Percentiles rank a stretch among this genome's conserved stretches.
Evolutionary conservation across 2,888 invertebrate species (phyloP).

Genomic region (Eumacrocentrus americanus): DNA sequence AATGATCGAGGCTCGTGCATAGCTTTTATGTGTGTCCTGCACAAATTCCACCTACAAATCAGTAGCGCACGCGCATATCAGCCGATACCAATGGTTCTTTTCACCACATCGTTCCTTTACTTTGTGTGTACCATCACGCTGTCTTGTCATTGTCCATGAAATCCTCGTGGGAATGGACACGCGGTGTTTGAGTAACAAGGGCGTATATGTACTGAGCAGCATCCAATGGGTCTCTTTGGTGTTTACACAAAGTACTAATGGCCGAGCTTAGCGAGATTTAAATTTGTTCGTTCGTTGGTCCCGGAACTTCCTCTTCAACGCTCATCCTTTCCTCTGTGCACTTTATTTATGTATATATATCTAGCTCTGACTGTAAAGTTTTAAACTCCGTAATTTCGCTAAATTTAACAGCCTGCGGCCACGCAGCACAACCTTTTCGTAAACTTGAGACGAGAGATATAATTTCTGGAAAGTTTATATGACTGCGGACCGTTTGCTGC

Average conservation of each 20-base stretch:
- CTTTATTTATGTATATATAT: conserved; percentile 8
- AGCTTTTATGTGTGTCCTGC: conserved; percentile 24
- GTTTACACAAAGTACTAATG: conserved; percentile 61
- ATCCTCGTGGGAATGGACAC: conserved; percentile 61
- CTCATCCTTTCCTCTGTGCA: no score
- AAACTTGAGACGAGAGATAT: not conserved
- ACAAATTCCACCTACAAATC: conserved; percentile 27
- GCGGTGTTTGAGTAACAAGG: conserved; percentile 45
- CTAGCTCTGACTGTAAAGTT: conserved; percentile 9
- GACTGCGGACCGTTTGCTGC: not conserved
- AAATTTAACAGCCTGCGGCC: conserved; percentile 10
- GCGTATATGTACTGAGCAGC: conserved; percentile 32
- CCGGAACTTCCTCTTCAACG: conserved; percentile 19
- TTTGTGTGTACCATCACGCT: not conserved
- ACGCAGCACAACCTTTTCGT: conserved; percentile 6
- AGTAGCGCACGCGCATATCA: not conserved
- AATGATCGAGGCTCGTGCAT: conserved; percentile 7
- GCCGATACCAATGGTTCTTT: not conserved
- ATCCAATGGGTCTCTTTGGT: conserved; percentile 57
- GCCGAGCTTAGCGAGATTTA: conserved; percentile 60
- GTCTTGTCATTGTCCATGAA: conserved; percentile 40
- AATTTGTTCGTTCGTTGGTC: conserved; percentile 53
- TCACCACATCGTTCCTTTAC: not conserved
- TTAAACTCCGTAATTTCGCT: conserved; percentile 11
- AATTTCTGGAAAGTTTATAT: not conserved